Evolutionary conservation across 2,888 invertebrate genomes (phyloP).

Genomic region (Panorpa germanica): DNA sequence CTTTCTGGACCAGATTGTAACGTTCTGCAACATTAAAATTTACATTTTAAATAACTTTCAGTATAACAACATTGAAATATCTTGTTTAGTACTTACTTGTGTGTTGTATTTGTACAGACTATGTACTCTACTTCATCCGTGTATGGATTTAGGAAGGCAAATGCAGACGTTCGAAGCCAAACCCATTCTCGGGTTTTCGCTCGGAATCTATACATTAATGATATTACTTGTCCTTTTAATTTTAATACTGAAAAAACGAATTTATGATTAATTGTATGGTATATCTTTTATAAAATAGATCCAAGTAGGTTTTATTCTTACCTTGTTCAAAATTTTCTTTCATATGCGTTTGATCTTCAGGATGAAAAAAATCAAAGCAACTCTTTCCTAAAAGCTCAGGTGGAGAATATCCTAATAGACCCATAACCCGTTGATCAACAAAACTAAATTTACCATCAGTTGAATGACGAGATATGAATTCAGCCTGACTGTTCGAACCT

Average conservation of each 20-base stretch:
- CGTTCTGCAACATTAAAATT: conserved; percentile 19
- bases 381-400: conserved; percentile 88
- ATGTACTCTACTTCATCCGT: conserved; percentile 98
- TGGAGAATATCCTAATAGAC: conserved; percentile 81
- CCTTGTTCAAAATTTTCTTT: conserved; percentile 96
- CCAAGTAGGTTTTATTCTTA: conserved; percentile 18
- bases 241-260: conserved; percentile 69
- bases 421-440: conserved; percentile 90
- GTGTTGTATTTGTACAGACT: conserved; percentile 89
- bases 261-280: conserved; percentile 10
- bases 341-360: conserved; percentile 92
- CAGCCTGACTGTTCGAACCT: conserved; percentile 67
- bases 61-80: not conserved
- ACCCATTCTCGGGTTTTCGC: conserved; percentile 92
- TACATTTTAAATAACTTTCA: conserved; percentile 1
- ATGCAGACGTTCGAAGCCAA: conserved; percentile 95
- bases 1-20: no score
- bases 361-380: conserved; percentile 95
- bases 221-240: conserved; percentile 90
- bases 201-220: conserved; percentile 89
- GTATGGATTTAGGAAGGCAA: conserved; percentile 96
- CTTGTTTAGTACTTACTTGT: conserved; percentile 38
- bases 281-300: conserved; percentile 24
- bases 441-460: conserved; percentile 97
- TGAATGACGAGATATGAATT: conserved; percentile 94